Percentiles rank a stretch among this genome's conserved stretches.
These are phyloP conservation scores for Chrysolina americana DNA, from an alignment of 2,888 invertebrate species.

Conservation along the genomic window DNA sequence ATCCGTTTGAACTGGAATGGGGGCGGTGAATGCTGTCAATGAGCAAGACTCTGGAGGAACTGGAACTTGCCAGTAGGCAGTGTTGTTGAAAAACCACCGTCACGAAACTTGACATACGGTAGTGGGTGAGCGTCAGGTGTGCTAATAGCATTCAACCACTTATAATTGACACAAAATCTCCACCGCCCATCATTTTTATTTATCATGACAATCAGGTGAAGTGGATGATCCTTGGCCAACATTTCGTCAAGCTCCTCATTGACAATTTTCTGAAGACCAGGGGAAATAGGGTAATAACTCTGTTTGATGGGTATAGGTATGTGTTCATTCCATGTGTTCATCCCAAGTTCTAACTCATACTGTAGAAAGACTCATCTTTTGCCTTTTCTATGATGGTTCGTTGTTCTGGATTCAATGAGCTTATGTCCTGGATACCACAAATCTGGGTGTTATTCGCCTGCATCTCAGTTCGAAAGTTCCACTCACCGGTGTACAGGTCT, in stretches of 20 bases:
- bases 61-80: too few relatives aligned
- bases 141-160: background rate
- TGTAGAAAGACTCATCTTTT: conserved; percentile 5
- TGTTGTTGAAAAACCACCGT: too few relatives aligned
- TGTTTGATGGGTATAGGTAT: background rate
- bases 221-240: background rate
- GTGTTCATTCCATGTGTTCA: too few relatives aligned
- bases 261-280: background rate
- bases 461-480: conserved; percentile 4
- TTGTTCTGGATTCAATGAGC: conserved; percentile 12
- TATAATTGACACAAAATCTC: background rate
- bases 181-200: background rate
- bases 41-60: too few relatives aligned
- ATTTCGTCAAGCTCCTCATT: background rate
- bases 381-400: background rate
- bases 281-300: conserved; percentile 1
- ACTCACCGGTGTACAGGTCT: background rate
- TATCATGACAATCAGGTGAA: background rate
- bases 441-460: background rate
- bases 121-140: too few relatives aligned
- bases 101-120: too few relatives aligned
- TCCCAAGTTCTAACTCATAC: conserved; percentile 23
- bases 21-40: too few relatives aligned
- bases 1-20: too few relatives aligned
- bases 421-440: background rate